Conservation (phyloP, 2,113 vertebrate species). For the Spea multiplicata region DNA sequence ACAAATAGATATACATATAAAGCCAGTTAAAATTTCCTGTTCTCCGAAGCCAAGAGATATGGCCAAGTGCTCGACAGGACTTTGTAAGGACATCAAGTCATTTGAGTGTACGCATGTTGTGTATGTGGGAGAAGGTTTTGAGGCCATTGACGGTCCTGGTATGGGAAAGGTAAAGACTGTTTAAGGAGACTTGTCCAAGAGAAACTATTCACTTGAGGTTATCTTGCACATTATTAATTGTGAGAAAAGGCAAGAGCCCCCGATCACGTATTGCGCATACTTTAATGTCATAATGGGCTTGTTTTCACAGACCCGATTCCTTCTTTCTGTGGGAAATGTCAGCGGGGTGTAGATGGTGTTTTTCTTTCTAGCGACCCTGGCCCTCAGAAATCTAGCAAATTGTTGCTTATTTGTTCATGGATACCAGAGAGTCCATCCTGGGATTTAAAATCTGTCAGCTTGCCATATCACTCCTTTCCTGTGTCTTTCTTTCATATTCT, state of each 20-base stretch:
- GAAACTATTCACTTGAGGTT: slow-evolving; percentile 17
- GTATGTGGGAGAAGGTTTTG: neutral
- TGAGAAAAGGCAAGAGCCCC: neutral
- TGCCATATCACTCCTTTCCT: neutral
- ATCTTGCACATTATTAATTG: neutral
- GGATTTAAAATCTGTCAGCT: slow-evolving; percentile 19
- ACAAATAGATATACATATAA: no score
- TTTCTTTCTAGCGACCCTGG: slow-evolving; percentile 24
- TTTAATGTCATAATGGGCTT: neutral
- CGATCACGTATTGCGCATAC: neutral
- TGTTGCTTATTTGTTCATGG: slow-evolving; percentile 35
- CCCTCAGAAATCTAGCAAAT: slow-evolving; percentile 29
- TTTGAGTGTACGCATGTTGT: no score
- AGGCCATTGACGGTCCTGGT: neutral
- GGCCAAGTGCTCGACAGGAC: no score
- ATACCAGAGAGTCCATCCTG: slow-evolving; percentile 4
- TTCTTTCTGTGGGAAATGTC: slow-evolving; percentile 38
- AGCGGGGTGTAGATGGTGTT: neutral
- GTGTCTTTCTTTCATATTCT: slow-evolving; percentile 4
- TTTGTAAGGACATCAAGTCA: no score
- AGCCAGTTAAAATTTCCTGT: no score
- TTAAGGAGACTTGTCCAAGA: slow-evolving; percentile 5
- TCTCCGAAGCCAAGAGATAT: no score
- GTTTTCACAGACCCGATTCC: neutral
- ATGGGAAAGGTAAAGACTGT: slow-evolving; percentile 9